These are phyloP conservation scores for Drosophila lacertosa DNA, from an alignment of 1,140 invertebrate genomes.

Conservation along the genomic window DNA sequence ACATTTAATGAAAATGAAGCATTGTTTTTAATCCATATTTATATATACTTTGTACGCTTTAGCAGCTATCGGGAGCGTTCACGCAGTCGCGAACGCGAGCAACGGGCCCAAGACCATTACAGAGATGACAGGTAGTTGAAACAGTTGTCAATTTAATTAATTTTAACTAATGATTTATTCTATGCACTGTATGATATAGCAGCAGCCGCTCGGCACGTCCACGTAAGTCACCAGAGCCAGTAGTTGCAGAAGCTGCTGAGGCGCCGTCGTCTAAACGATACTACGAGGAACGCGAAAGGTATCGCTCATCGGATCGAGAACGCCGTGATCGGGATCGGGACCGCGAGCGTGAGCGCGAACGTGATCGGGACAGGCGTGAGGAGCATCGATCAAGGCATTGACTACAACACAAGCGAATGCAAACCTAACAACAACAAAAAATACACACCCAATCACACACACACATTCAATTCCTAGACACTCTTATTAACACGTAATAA, in stretches of 20 bases:
- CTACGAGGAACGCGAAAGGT: slow-evolving; percentile 91
- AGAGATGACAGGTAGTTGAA: slow-evolving; percentile 89
- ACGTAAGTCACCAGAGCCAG: slow-evolving; percentile 85
- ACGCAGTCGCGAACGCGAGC: slow-evolving; percentile 86
- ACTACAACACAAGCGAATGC: slow-evolving; percentile 63
- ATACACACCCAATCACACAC: slow-evolving; percentile 33
- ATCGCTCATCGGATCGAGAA: slow-evolving; percentile 89
- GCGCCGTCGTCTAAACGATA: slow-evolving; percentile 85
- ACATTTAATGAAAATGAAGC: slow-evolving; percentile 1
- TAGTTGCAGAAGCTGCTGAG: slow-evolving; percentile 85
- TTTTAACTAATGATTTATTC: slow-evolving; percentile 5
- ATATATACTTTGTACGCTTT: neutral
- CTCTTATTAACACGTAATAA: slow-evolving; percentile 66
- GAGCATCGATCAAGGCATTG: slow-evolving; percentile 90
- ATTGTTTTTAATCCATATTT: neutral
- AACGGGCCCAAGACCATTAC: slow-evolving; percentile 87
- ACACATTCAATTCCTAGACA: slow-evolving; percentile 50
- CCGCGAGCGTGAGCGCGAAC: slow-evolving; percentile 87
- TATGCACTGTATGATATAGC: slow-evolving; percentile 59
- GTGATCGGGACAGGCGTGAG: slow-evolving; percentile 88
- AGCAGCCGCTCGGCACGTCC: slow-evolving; percentile 86
- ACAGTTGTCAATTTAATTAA: neutral
- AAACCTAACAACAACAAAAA: slow-evolving; percentile 39
- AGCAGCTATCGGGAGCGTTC: slow-evolving; percentile 85
- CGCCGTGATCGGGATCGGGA: slow-evolving; percentile 88